A percentile compares a stretch with the other conserved stretches of the same genome.
Conservation (phyloP, 2,888 invertebrate species). For the Trissolcus japonicus region DNA sequence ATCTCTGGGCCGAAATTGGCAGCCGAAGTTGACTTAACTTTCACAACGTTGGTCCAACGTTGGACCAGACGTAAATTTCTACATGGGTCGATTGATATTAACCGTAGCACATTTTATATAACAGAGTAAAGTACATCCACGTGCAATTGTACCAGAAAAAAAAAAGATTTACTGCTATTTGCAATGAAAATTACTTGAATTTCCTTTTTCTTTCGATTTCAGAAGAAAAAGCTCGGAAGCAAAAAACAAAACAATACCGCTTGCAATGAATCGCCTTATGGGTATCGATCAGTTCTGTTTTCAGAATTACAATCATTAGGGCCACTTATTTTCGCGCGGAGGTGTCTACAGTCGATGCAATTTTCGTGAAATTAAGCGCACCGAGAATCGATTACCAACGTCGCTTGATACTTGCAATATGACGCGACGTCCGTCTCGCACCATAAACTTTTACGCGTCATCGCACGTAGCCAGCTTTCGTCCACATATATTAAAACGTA, state of each 20-base stretch:
- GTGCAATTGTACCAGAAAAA: slow-evolving; percentile 2
- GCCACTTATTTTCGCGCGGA: slow-evolving; percentile 70
- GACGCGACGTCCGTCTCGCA: slow-evolving; percentile 49
- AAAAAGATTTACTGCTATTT: not conserved
- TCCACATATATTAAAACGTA: slow-evolving; percentile 39
- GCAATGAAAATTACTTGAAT: no score
- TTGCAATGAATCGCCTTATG: slow-evolving; percentile 68
- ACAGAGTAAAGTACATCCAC: no score
- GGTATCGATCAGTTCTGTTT: slow-evolving; percentile 69
- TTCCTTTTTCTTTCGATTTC: not conserved
- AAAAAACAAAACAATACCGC: slow-evolving; percentile 56
- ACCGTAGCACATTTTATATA: no score
- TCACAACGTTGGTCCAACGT: no score
- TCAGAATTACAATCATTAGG: slow-evolving; percentile 73
- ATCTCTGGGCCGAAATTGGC: no score
- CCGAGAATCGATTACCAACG: slow-evolving; percentile 71
- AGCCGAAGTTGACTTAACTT: no score
- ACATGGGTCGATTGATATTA: no score
- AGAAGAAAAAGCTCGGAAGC: slow-evolving; percentile 12
- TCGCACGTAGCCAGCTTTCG: slow-evolving; percentile 41
- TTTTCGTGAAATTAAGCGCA: slow-evolving; percentile 74
- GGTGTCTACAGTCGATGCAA: slow-evolving; percentile 68
- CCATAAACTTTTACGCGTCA: slow-evolving; percentile 56
- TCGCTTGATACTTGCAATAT: slow-evolving; percentile 54
- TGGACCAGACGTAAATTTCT: no score